phyloP scores from a whole-genome alignment of 2,888 invertebrate genomes.

The Morpho achilles region DNA sequence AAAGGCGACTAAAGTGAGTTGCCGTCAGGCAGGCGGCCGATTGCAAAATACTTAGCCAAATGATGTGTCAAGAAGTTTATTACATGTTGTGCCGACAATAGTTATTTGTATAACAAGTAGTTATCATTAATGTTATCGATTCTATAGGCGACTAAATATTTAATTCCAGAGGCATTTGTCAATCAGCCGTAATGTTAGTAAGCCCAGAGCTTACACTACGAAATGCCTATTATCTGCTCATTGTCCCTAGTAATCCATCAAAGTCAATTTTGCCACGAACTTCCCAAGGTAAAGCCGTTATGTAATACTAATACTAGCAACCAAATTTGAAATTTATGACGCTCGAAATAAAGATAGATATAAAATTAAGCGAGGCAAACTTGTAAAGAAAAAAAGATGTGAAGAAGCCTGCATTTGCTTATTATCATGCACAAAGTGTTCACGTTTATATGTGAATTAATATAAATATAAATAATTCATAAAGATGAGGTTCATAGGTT shows the following conservation, averaged over 20 bases:
- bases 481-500: slow-evolving; percentile 29
- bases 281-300: slow-evolving; percentile 47
- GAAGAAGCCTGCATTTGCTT: slow-evolving; percentile 51
- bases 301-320: slow-evolving; percentile 19
- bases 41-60: too few species aligned
- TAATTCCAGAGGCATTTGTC: slow-evolving; percentile 6
- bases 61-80: too few species aligned
- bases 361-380: slow-evolving; percentile 13
- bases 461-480: slow-evolving; percentile 27
- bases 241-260: slow-evolving; percentile 38
- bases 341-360: slow-evolving; percentile 6
- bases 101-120: not conserved
- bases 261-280: slow-evolving; percentile 53
- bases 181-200: slow-evolving; percentile 23
- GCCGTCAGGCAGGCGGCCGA: too few species aligned
- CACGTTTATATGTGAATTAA: slow-evolving; percentile 45
- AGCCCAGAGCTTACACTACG: slow-evolving; percentile 29
- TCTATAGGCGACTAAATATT: not conserved
- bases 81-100: not conserved
- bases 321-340: slow-evolving; percentile 20
- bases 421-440: slow-evolving; percentile 39
- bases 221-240: slow-evolving; percentile 38
- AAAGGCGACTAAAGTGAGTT: too few species aligned
- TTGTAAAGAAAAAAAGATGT: slow-evolving; percentile 15
- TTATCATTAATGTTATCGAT: not conserved